Conservation (phyloP, 2,888 invertebrate species). For the Gastracanthus pulcherrimus region DNA sequence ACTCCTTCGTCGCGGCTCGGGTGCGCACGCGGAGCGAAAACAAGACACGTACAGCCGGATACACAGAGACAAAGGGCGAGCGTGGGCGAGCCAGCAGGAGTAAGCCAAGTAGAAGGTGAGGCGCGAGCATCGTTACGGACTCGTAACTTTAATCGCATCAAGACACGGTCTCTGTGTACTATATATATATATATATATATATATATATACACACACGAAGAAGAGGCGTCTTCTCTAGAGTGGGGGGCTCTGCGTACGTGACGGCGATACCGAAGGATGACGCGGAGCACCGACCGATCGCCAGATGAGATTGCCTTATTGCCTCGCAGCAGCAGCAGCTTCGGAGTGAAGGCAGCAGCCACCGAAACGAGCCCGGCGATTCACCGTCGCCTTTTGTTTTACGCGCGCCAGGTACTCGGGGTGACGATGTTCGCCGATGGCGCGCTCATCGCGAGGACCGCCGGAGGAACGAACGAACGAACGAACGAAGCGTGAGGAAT, state of each 20-base stretch:
- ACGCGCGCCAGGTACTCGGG: too few relatives aligned
- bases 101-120: neutral
- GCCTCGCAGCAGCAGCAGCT: conserved; percentile 2
- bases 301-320: conserved; percentile 62
- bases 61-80: conserved; percentile 7
- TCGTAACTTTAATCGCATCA: conserved; percentile 66
- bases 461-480: too few relatives aligned
- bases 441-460: too few relatives aligned
- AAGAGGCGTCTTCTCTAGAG: conserved; percentile 6
- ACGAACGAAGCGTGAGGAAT: too few relatives aligned
- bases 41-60: conserved; percentile 31
- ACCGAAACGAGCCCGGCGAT: neutral
- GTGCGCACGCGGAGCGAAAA: neutral
- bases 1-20: too few relatives aligned
- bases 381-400: neutral
- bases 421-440: too few relatives aligned
- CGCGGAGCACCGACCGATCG: conserved; percentile 57
- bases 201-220: too few relatives aligned
- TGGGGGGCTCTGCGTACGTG: conserved; percentile 61
- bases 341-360: neutral
- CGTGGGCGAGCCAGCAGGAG: neutral
- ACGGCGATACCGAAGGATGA: conserved; percentile 63
- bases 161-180: conserved; percentile 55
- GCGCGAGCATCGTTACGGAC: conserved; percentile 60
- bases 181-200: neutral